phyloP scores from a whole-genome alignment of 2,888 invertebrate genomes.

The Ichneumoninae sp. region DNA sequence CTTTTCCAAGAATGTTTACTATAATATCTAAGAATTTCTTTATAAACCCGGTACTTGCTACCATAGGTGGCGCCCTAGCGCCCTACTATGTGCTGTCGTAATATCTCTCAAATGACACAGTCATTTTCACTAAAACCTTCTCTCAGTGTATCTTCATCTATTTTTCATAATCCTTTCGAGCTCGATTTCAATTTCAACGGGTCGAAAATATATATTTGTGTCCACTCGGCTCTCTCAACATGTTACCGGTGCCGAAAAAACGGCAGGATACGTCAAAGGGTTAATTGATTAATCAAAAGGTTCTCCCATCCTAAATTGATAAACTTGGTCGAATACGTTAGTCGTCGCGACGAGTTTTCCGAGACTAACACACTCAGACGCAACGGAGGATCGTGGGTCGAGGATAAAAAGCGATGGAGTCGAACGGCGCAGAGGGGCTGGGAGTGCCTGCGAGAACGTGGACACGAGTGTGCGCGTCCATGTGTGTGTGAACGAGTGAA shows the following conservation, averaged over 20 bases:
- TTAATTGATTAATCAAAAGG: constrained; percentile 22
- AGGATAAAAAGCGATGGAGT: constrained; percentile 24
- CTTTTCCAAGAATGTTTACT: no score
- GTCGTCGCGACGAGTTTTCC: neutral
- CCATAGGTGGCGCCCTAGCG: no score
- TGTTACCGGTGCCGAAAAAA: neutral
- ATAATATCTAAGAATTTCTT: no score
- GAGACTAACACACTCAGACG: constrained; percentile 29
- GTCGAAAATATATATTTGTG: neutral
- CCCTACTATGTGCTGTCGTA: no score
- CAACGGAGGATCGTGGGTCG: constrained; percentile 10
- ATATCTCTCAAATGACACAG: no score
- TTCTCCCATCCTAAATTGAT: neutral
- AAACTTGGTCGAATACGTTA: constrained; percentile 9
- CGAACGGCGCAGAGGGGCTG: constrained; percentile 19
- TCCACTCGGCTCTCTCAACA: neutral
- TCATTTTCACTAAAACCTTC: no score
- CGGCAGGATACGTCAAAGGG: neutral
- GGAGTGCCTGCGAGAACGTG: constrained; percentile 7
- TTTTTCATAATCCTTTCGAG: no score
- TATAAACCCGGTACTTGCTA: no score
- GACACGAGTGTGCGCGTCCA: neutral
- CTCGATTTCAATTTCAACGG: neutral
- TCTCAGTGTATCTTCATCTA: no score
- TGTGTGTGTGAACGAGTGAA: constrained; percentile 60